Percentiles rank a stretch among this genome's conserved stretches.
phyloP scores from a whole-genome alignment of 2,113 vertebrate genomes.

The Brachyhypopomus gauderio region DNA sequence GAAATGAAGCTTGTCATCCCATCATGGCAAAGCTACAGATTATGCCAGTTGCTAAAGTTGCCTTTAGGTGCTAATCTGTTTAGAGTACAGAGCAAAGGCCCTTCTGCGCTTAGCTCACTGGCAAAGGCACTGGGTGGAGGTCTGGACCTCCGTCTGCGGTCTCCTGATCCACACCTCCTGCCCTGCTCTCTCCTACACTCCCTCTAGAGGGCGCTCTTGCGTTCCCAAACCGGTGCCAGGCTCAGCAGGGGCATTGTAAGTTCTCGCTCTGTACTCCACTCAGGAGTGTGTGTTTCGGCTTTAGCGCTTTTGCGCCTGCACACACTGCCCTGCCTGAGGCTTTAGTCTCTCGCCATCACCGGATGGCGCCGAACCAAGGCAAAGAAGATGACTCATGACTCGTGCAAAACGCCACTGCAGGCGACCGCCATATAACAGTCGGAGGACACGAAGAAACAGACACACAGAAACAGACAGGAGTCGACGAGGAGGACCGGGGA shows the following conservation, averaged over 20 bases:
- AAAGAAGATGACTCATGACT: constrained; percentile 66
- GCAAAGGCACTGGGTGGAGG: neutral
- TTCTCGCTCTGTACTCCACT: constrained; percentile 59
- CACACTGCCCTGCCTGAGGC: constrained; percentile 42
- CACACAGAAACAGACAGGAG: constrained; percentile 59
- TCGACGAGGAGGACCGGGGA: constrained; percentile 61
- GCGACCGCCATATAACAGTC: constrained; percentile 65
- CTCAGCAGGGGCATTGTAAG: constrained; percentile 60
- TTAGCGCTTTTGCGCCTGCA: constrained; percentile 26
- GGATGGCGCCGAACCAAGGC: constrained; percentile 61
- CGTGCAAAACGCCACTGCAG: constrained; percentile 69
- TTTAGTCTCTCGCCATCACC: constrained; percentile 52
- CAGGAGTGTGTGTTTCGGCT: constrained; percentile 37
- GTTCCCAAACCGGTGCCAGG: constrained; percentile 68
- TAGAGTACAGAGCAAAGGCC: neutral
- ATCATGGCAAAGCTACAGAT: constrained; percentile 15
- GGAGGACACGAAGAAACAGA: constrained; percentile 60
- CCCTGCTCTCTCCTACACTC: constrained; percentile 42
- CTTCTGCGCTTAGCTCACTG: too few relatives aligned
- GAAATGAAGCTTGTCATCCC: constrained; percentile 44
- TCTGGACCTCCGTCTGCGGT: constrained; percentile 15
- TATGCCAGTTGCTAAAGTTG: neutral
- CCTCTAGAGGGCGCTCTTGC: constrained; percentile 60
- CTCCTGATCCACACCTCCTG: neutral
- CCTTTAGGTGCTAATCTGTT: neutral